These are phyloP conservation scores for Luffia ferchaultella DNA, from an alignment of 2,888 invertebrate species.

Conservation along the genomic window DNA sequence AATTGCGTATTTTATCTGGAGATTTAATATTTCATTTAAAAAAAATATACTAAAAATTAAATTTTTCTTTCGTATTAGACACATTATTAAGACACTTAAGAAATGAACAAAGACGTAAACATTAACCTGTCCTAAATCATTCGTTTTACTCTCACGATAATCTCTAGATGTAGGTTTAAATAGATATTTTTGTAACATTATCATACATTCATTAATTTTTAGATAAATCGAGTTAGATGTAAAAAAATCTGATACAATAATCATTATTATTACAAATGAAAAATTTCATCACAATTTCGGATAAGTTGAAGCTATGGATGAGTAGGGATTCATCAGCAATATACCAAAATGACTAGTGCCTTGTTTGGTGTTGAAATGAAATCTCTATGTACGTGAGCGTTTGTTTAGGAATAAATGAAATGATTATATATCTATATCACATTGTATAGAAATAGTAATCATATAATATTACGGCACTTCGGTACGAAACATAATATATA, in stretches of 20 bases:
- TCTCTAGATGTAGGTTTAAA: conserved; percentile 16
- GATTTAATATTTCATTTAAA: no score
- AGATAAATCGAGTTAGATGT: not conserved
- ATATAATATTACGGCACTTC: conserved; percentile 49
- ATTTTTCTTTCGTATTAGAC: not conserved
- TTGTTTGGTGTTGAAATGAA: conserved; percentile 46
- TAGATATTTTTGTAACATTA: conserved; percentile 62
- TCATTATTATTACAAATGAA: not conserved
- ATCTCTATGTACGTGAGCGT: conserved; percentile 42
- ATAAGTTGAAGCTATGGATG: conserved; percentile 42
- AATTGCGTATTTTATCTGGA: not conserved
- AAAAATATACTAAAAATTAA: not conserved
- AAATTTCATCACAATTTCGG: not conserved
- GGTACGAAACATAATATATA: conserved; percentile 41
- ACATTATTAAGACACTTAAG: no score
- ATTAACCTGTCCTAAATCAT: not conserved
- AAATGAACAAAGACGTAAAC: no score
- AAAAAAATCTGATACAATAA: no score
- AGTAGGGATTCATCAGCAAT: conserved; percentile 44
- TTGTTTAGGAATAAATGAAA: conserved; percentile 24
- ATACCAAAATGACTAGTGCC: conserved; percentile 64
- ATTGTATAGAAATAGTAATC: conserved; percentile 66
- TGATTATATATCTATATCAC: conserved; percentile 66
- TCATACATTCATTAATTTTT: not conserved
- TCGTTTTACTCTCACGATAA: not conserved